These are phyloP conservation scores for Chymomyza caudatula DNA, from an alignment of 2,888 invertebrate genomes.

Conservation along the genomic window DNA sequence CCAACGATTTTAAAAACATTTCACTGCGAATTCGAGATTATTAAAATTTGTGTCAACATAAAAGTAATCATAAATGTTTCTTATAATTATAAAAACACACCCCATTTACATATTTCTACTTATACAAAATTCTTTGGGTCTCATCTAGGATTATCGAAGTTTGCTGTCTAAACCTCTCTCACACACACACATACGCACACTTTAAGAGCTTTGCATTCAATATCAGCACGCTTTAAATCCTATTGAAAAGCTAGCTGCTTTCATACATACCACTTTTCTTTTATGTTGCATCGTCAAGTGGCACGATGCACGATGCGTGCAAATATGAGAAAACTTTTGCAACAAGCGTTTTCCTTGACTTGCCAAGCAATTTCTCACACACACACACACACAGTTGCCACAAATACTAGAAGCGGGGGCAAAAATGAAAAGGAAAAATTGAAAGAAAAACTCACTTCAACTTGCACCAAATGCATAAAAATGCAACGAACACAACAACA, in stretches of 20 bases:
- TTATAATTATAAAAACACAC: no score
- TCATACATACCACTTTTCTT: not conserved
- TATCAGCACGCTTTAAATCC: not conserved
- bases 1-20: no score
- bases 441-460: conserved; percentile 45
- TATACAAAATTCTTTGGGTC: no score
- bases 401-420: not conserved
- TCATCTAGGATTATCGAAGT: not conserved
- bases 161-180: not conserved
- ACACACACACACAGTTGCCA: no score
- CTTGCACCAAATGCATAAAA: conserved; percentile 64
- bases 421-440: not conserved
- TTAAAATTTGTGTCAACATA: no score
- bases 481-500: conserved; percentile 46
- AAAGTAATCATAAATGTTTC: no score
- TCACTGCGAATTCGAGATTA: no score
- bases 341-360: not conserved
- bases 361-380: not conserved
- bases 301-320: not conserved
- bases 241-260: not conserved
- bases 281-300: not conserved
- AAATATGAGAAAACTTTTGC: not conserved
- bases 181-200: not conserved
- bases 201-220: not conserved
- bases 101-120: no score